Base-by-base conservation (phyloP, 2,888 invertebrate genomes). In the Noctuana brunneofusca region DNA sequence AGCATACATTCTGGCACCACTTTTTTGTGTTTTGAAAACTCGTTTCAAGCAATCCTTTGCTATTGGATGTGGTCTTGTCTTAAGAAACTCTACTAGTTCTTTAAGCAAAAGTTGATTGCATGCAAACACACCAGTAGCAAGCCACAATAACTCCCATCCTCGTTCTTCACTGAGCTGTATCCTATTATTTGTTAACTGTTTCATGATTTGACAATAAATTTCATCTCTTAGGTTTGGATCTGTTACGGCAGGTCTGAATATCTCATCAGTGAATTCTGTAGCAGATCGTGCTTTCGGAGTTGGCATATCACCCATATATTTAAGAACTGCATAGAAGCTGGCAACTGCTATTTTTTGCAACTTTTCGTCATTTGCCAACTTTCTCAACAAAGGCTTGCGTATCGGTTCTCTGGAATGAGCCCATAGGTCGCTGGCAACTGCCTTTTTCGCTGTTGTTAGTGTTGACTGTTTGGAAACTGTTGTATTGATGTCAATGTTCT, bases 61-160 rank as follows among this genome's bases (percentile, higher is more conserved):
- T 58, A 98, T 93, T 5, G 96, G 94, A 81, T 94, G 94, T 0
- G 93, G 92, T 67, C 96, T 90, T 0, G 96, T 94, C 69, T 95
- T 93, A 32, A 97, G 87, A 76, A 97, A 96, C 68, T 95, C 94
- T 0, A 93, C 93, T 9, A 97, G 81, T 80, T 97, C 97, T 75
- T 95, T 95, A 69, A 96, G 88, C 1, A 98, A 92, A 4, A 91
- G 87, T 69, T 95, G 94, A 68, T 96, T 95, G 70, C 97, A 97
- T 9, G 95, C 92, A 86, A 97, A 97, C 50, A 97, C 92, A 0
- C 98, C 98, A 0, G 97, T 96, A 3, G 94, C 94, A 63, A 99
- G 89, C 96, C 98, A 98, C 94, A 99, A 94, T 65, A 98, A 85
- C 81, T 99, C 98, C 98, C 98, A 99, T 0, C 97, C 98, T 64